Evolutionary conservation across 2,113 vertebrate genomes (phyloP).

Genomic region (Aphelocoma coerulescens): DNA sequence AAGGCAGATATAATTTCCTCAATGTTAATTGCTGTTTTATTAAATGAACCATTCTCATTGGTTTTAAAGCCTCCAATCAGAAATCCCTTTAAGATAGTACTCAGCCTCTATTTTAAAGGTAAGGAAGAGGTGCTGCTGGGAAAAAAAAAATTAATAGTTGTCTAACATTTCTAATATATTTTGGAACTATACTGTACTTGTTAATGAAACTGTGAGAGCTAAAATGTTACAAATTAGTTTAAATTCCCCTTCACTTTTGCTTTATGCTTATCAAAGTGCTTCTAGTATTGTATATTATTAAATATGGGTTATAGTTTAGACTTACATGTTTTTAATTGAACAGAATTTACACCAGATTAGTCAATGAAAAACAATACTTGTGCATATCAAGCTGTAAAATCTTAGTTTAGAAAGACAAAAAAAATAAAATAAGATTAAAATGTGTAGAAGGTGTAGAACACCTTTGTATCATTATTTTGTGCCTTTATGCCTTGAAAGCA

Average conservation of each 20-base stretch:
- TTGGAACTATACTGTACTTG: neutral
- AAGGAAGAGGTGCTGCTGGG: neutral
- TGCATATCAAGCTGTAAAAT: neutral
- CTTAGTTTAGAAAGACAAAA: neutral
- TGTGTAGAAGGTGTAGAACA: neutral
- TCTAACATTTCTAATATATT: neutral
- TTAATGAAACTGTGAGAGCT: neutral
- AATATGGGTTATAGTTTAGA: neutral
- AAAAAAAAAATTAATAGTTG: neutral
- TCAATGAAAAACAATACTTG: neutral
- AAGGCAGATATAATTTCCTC: neutral
- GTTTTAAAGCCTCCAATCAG: neutral
- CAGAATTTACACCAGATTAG: neutral
- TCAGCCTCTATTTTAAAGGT: neutral
- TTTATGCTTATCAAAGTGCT: neutral
- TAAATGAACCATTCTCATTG: neutral
- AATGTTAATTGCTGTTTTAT: neutral
- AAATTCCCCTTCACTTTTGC: neutral
- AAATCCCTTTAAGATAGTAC: slow-evolving; percentile 2
- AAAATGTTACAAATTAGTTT: neutral
- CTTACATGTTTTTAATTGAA: neutral
- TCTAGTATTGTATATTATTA: neutral
- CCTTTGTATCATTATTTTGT: neutral
- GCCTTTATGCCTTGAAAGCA: neutral
- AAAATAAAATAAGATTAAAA: neutral